Percentiles rank a stretch among this genome's conserved stretches.
These are phyloP conservation scores for Anisognathus igniventris DNA, from an alignment of 2,797 vertebrate species.

Conservation along the genomic window DNA sequence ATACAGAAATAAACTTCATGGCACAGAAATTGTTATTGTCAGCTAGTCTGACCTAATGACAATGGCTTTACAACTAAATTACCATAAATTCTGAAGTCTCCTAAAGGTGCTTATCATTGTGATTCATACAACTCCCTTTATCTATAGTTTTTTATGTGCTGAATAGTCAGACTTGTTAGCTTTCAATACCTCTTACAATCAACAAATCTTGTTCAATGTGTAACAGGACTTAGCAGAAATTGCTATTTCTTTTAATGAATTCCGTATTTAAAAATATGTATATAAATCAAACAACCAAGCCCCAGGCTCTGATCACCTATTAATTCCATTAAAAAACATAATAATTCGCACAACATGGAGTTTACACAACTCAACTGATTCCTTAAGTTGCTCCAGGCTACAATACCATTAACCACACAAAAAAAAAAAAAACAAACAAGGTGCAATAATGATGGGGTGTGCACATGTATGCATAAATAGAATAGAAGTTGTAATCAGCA, in stretches of 20 bases:
- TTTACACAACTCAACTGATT: neutral
- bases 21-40: neutral
- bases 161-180: neutral
- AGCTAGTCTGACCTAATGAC: neutral
- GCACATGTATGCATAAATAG: neutral
- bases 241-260: neutral
- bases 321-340: neutral
- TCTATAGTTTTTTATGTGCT: neutral
- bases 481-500: neutral
- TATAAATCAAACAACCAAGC: neutral
- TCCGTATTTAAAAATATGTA: neutral
- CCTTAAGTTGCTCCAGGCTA: neutral
- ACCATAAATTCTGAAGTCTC: neutral
- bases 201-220: neutral
- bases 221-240: neutral
- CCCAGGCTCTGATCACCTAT: neutral
- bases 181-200: neutral
- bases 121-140: neutral
- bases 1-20: neutral
- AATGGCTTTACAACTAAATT: neutral
- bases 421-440: neutral
- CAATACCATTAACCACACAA: neutral
- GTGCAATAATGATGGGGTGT: neutral
- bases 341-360: neutral
- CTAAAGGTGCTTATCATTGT: neutral